These are phyloP conservation scores for Chaetodon auriga DNA, from an alignment of 2,113 vertebrate species.

Conservation along the genomic window DNA sequence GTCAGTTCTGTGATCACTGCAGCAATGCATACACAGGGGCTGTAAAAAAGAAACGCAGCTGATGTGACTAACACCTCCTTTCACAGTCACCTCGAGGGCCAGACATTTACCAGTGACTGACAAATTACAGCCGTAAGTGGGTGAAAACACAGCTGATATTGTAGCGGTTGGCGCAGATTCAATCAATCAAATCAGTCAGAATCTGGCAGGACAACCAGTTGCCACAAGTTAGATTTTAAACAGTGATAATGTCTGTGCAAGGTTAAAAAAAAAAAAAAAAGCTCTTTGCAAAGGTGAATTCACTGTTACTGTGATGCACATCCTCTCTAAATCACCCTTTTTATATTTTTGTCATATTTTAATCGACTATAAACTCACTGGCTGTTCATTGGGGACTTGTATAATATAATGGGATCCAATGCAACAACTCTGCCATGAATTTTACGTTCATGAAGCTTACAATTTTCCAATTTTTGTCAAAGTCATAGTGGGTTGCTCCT, in stretches of 20 bases:
- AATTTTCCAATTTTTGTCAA: no score
- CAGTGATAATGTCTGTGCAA: no score
- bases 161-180: background rate
- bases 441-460: no score
- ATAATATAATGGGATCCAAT: no score
- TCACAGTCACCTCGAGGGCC: slow-evolving; percentile 14
- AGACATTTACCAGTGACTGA: slow-evolving; percentile 24
- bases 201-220: background rate
- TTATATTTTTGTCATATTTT: background rate
- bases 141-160: slow-evolving; percentile 10
- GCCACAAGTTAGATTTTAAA: background rate
- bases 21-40: slow-evolving; percentile 30
- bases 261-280: background rate
- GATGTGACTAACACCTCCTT: slow-evolving; percentile 13
- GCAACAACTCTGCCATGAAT: no score
- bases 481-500: no score
- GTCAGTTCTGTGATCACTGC: slow-evolving; percentile 52
- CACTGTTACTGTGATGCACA: background rate
- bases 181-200: slow-evolving; percentile 5
- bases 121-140: slow-evolving; percentile 14
- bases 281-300: background rate
- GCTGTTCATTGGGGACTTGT: no score
- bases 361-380: background rate
- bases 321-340: background rate
- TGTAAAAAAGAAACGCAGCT: slow-evolving; percentile 15